A percentile compares a stretch with the other conserved stretches of the same genome.
Conservation (phyloP, 2,888 invertebrate species). For the Cremastobaeus sp. region DNA sequence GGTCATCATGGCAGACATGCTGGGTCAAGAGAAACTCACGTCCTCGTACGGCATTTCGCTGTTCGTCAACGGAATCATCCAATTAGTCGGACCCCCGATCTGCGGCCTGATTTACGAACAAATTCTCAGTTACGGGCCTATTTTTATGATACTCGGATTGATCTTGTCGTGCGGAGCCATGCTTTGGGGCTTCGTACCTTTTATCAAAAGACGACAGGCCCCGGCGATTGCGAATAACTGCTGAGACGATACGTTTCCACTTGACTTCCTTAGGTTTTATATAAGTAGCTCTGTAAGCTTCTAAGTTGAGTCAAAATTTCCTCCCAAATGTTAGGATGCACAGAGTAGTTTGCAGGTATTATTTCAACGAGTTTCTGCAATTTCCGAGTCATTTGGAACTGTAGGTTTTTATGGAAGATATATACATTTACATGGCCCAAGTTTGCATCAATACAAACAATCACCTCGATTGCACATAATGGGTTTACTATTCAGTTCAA, state of each 20-base stretch:
- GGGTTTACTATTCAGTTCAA: too few species aligned
- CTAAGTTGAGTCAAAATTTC: too few species aligned
- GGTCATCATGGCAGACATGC: slow-evolving; percentile 91
- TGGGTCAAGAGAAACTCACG: slow-evolving; percentile 90
- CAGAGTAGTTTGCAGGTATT: too few species aligned
- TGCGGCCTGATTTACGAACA: slow-evolving; percentile 86
- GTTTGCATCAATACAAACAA: too few species aligned
- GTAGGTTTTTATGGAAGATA: too few species aligned
- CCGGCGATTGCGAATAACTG: slow-evolving; percentile 63
- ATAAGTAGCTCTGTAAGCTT: too few species aligned
- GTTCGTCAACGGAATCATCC: slow-evolving; percentile 90
- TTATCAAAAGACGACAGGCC: slow-evolving; percentile 80
- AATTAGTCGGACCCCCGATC: slow-evolving; percentile 90
- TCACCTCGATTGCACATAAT: too few species aligned
- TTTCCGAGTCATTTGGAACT: too few species aligned
- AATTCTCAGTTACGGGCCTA: slow-evolving; percentile 83
- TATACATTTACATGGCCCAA: too few species aligned
- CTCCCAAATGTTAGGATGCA: too few species aligned
- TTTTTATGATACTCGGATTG: slow-evolving; percentile 87
- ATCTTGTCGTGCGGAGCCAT: slow-evolving; percentile 85
- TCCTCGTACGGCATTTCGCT: slow-evolving; percentile 92
- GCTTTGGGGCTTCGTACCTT: slow-evolving; percentile 87
- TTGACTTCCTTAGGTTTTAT: background rate
- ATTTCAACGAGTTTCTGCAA: too few species aligned
- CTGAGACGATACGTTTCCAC: slow-evolving; percentile 45